Base-by-base conservation (phyloP, 2,797 vertebrate species). In the Micropoecilia bifurca region DNA sequence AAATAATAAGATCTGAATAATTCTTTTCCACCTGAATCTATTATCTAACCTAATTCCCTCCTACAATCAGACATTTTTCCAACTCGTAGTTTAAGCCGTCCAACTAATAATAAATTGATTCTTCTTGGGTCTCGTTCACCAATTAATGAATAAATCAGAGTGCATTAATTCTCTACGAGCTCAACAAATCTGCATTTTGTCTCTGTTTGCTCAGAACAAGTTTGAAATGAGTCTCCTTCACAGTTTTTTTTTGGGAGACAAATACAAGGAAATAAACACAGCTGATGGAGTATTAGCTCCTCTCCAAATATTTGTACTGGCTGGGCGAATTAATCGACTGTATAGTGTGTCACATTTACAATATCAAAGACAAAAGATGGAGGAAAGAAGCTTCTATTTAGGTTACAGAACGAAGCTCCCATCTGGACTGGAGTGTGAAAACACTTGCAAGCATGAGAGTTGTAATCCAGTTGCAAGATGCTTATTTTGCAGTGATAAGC, bases 381-480 rank as follows among this genome's bases (percentile, higher is more conserved):
- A 74, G 1, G 13, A 83, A 47, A 63, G 77, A 76, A 75, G 77
- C 71, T 73, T 87, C 78, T 72, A 41, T 78, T 83, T 87, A 92
- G 85, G 92, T 92, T 92, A 78, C 69, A 76, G 80, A 87, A 85
- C 43, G 81, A 91, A 89, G 84, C 86, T 90, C 90, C 94, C 94
- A 94, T 95, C 94, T 95, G 94, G 92, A 91, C 89, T 75, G 72
- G 7, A 84, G 91, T 81, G 84, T 75, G 82, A 86, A 89, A 89
- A 91, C 87, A 84, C 92, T 90, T 86, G 85, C 87, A 74, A 87
- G 90, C 88, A 85, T 84, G 77, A 89, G 91, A 91, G 88, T 89
- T 86, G 89, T 93, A 95, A 94, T 94, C 93, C 91, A 93, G 92
- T 92, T 91, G 91, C 91, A 94, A 93, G 91, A 94, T 94, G 93